These are phyloP conservation scores for Acleris cristana DNA, from an alignment of 2,888 invertebrate genomes.

Conservation along the genomic window DNA sequence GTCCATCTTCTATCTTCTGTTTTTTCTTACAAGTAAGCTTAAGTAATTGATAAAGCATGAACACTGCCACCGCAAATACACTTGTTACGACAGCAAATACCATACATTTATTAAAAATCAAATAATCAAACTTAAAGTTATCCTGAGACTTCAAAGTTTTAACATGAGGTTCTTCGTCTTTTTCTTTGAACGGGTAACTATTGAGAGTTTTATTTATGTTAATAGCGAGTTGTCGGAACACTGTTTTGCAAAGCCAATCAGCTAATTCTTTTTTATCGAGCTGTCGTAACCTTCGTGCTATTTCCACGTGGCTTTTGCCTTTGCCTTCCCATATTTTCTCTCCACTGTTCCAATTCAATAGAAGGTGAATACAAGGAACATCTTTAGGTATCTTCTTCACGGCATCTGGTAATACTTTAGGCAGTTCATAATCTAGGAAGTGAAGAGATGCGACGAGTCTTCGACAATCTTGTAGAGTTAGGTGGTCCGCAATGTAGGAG, in stretches of 20 bases:
- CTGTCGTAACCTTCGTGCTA: constrained; percentile 83
- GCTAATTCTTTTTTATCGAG: constrained; percentile 83
- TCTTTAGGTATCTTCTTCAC: constrained; percentile 76
- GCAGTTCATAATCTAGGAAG: constrained; percentile 63
- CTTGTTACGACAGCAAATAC: constrained; percentile 50
- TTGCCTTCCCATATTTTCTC: constrained; percentile 71
- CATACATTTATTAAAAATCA: constrained; percentile 56
- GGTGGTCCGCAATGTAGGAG: constrained; percentile 81
- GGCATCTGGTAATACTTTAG: constrained; percentile 45
- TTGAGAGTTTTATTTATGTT: constrained; percentile 68
- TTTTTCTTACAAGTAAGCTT: constrained; percentile 12
- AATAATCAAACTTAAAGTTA: constrained; percentile 42
- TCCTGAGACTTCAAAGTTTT: constrained; percentile 17
- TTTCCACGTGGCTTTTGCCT: constrained; percentile 81
- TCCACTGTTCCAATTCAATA: constrained; percentile 83
- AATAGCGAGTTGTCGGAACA: constrained; percentile 80
- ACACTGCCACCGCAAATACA: constrained; percentile 44
- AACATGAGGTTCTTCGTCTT: neutral
- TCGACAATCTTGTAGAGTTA: constrained; percentile 83
- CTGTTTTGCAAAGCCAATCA: constrained; percentile 84
- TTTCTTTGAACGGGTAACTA: constrained; percentile 37
- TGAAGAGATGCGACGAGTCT: constrained; percentile 83
- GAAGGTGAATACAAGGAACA: constrained; percentile 80
- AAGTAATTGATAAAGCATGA: constrained; percentile 45
- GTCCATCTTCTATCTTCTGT: neutral